Evolutionary conservation across 2,113 vertebrate genomes (phyloP).

Genomic region (Cottus gobio): DNA sequence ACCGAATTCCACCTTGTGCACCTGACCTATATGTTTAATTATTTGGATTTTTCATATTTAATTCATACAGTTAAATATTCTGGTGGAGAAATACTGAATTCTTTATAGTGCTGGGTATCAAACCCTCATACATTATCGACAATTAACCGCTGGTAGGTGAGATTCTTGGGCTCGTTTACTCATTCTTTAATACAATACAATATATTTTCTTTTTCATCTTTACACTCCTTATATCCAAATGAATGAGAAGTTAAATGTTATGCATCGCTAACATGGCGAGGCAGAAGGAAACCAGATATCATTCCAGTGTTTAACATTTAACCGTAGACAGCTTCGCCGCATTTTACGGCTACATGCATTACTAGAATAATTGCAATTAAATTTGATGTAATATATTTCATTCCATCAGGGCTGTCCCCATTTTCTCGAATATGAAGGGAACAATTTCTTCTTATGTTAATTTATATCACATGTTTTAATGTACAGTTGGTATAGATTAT

Average conservation of each 20-base stretch:
- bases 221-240: not conserved
- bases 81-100: not conserved
- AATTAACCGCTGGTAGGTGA: not conserved
- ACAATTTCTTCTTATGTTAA: too few species aligned
- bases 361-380: not conserved
- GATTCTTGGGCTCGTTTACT: too few species aligned
- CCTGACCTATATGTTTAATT: not conserved
- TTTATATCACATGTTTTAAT: too few species aligned
- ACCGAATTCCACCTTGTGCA: not conserved
- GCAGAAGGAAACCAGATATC: not conserved
- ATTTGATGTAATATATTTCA: not conserved
- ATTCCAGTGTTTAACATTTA: not conserved
- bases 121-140: not conserved
- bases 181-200: not conserved
- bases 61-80: not conserved
- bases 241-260: not conserved
- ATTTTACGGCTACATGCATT: not conserved
- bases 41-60: not conserved
- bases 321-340: too few species aligned
- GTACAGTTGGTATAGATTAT: too few species aligned
- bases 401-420: too few species aligned
- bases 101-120: not conserved
- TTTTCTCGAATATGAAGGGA: too few species aligned
- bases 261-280: not conserved
- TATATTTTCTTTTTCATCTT: too few species aligned